Evolutionary conservation across 1,140 invertebrate species (phyloP).

Genomic region (Pseudobourletiella spinata): DNA sequence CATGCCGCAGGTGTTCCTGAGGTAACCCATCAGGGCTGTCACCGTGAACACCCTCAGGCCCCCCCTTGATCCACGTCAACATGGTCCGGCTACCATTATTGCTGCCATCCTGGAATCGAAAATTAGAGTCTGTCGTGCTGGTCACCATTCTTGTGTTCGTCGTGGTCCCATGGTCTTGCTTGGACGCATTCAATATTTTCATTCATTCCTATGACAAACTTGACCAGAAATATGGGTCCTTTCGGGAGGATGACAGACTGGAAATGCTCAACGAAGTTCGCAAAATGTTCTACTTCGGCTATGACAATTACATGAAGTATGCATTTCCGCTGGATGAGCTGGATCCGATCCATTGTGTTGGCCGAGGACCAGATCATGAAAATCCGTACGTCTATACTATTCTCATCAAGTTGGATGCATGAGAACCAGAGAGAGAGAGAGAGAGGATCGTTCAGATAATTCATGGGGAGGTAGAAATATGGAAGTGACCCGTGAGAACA

Average conservation of each 20-base stretch:
- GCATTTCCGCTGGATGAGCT: slow-evolving; percentile 61
- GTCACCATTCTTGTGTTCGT: slow-evolving; percentile 19
- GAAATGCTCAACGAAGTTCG: slow-evolving; percentile 40
- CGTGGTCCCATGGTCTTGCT: slow-evolving; percentile 12
- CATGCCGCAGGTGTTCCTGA: background rate
- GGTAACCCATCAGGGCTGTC: background rate
- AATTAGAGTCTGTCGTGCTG: background rate
- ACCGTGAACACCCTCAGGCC: no score
- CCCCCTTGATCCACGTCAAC: no score
- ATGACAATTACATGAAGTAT: slow-evolving; percentile 56
- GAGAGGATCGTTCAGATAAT: no score
- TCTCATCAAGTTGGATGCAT: no score
- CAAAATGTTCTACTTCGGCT: slow-evolving; percentile 56
- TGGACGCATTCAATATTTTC: slow-evolving; percentile 38
- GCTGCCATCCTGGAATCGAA: background rate
- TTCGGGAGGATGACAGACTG: slow-evolving; percentile 40
- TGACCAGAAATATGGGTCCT: slow-evolving; percentile 44
- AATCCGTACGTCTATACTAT: slow-evolving; percentile 47
- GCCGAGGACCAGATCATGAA: slow-evolving; percentile 48
- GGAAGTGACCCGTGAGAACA: background rate
- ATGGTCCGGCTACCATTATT: no score
- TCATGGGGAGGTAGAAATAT: no score
- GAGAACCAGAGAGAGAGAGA: no score
- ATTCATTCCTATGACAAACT: slow-evolving; percentile 41
- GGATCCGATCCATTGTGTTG: slow-evolving; percentile 52